Base-by-base conservation (phyloP, 2,113 vertebrate genomes). In the Seriola aureovittata region DNA sequence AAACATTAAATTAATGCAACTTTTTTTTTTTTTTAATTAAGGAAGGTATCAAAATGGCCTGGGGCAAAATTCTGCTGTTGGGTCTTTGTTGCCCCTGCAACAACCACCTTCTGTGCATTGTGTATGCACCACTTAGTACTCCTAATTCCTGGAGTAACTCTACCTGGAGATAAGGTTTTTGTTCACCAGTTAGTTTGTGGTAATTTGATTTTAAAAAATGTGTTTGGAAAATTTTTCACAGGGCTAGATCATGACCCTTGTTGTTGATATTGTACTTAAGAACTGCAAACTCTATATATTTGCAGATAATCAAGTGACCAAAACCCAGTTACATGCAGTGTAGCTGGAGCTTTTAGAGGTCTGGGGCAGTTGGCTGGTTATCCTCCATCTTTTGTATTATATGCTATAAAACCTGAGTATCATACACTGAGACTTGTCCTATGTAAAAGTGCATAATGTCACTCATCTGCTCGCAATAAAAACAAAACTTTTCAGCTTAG, bases 391-490 rank as follows among this genome's bases (percentile, higher is more conserved):
- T 12, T 4, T 14, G 1, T 16, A n/a, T 36, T 1, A 25, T 29
- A 19, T 44, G 16, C 17, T 46, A 10, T 10, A 10, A 42, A 42
- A 42, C 8, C 8, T 10, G 40, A 42, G 8, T 11, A 10, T 42
- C 40, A 42, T 42, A 19, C 8, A 46, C 13, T 69, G 29, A 48
- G 17, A 25, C 16, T 11, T 34, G 5, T 10, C 5, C 16, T 25
- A 25, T 69, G 10, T 17, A 38, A 62, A 68, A 29, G 23, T 2
- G 21, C 23, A 75, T 21, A 17, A 34, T 80, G 69, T 59, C 19
- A 42, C 5, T 34, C 5, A 62, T 34, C 11, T 14, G 57, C 9
- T 75, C 21, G 7, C 70, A 71, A 80, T 59, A 65, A 42, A 75
- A 3, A 11, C 8, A 42, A 42, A 10, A 57, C 21, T 46, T 71